Evolutionary conservation across 92 coral and sea anemone genomes (phyloP).

Genomic region (Micromussa lordhowensis): DNA sequence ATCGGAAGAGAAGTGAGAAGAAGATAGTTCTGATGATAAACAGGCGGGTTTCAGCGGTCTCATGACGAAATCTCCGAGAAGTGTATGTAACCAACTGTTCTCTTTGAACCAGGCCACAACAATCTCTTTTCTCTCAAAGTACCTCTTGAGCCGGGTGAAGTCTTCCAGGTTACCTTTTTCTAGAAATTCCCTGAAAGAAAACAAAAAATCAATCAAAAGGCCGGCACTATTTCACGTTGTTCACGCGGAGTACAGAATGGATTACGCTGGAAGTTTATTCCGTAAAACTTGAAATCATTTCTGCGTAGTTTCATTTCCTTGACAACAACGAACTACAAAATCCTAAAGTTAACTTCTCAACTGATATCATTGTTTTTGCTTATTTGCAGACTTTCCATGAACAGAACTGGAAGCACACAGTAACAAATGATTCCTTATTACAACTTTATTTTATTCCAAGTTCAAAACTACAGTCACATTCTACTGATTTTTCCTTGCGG

Average conservation of each 20-base stretch:
- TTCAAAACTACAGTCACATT: not conserved
- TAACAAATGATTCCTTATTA: not conserved
- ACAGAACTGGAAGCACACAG: not conserved
- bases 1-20: conserved; percentile 91
- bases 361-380: not conserved
- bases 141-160: conserved; percentile 89
- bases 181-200: conserved; percentile 82
- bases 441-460: not conserved
- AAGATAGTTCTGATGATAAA: conserved; percentile 88
- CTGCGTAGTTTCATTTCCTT: not conserved
- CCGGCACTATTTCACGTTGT: not conserved
- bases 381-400: not conserved
- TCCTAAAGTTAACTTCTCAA: not conserved
- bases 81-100: conserved; percentile 94
- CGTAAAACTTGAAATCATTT: not conserved
- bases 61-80: conserved; percentile 92
- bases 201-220: not conserved
- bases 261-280: not conserved
- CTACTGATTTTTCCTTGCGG: not conserved
- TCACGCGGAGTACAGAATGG: not conserved
- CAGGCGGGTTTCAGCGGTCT: conserved; percentile 93
- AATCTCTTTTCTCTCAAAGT: conserved; percentile 94
- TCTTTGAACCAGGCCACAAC: conserved; percentile 99
- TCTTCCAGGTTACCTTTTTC: conserved; percentile 92
- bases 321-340: not conserved